These are phyloP conservation scores for Sesamia nonagrioides DNA, from an alignment of 1,140 invertebrate species.

Conservation along the genomic window DNA sequence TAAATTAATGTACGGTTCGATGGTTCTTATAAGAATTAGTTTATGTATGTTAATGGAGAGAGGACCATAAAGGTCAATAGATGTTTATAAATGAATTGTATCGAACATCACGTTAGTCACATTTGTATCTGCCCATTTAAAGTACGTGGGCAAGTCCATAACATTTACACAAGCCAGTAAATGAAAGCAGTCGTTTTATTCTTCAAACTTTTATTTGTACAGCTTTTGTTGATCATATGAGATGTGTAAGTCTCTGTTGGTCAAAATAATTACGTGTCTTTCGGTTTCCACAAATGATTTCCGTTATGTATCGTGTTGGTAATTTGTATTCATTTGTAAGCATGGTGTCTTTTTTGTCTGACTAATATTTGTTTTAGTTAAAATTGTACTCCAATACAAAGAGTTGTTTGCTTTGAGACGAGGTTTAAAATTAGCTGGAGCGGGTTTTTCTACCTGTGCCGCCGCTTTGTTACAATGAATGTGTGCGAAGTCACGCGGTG, in stretches of 20 bases:
- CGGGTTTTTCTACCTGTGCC: constrained; percentile 75
- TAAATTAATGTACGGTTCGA: constrained; percentile 58
- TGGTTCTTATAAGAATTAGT: constrained; percentile 55
- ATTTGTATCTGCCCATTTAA: constrained; percentile 57
- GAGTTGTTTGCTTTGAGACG: constrained; percentile 62
- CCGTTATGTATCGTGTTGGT: constrained; percentile 55
- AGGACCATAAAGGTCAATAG: constrained; percentile 54
- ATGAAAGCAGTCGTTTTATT: constrained; percentile 53
- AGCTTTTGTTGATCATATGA: constrained; percentile 54
- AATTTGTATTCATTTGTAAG: constrained; percentile 57
- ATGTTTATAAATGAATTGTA: constrained; percentile 56
- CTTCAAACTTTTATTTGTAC: constrained; percentile 53
- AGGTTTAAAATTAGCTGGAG: constrained; percentile 68
- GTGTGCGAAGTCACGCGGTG: constrained; percentile 76
- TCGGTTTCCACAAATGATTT: constrained; percentile 37
- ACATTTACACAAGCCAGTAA: constrained; percentile 52
- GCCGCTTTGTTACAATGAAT: constrained; percentile 70
- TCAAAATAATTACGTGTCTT: constrained; percentile 56
- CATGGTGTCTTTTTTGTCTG: constrained; percentile 35
- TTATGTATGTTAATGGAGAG: constrained; percentile 60
- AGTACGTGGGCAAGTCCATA: constrained; percentile 48
- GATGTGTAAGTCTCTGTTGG: constrained; percentile 54
- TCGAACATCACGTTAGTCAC: constrained; percentile 44
- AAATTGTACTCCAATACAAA: constrained; percentile 64
- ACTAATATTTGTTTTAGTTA: constrained; percentile 72